Base-by-base conservation (phyloP, 2,888 invertebrate genomes). In the Ophion costatus region DNA sequence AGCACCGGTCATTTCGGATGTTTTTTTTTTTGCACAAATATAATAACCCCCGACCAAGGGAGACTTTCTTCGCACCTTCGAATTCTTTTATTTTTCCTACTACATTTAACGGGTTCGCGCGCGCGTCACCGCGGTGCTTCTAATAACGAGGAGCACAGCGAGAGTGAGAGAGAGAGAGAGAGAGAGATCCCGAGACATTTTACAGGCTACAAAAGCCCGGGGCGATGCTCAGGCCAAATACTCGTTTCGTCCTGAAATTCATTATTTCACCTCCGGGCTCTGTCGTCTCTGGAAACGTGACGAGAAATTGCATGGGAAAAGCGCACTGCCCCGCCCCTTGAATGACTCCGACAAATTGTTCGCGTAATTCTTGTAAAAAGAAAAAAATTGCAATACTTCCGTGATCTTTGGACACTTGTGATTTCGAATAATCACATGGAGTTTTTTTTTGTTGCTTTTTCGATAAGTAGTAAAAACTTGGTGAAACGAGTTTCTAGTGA, bases 1-100 rank as follows among this genome's bases (percentile, higher is more conserved):
- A 92, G 86, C 84, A 88, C 83, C 79, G 87, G 88, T 89, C 89
- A 90, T 91, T 91, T 89, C 85, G 77, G 80, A 77, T 89, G 87
- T 88, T 80, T 73, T 66, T 70, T 66, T 66, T 74, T 82, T 59
- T 70, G 63, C 29, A 14, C 45, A 61, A 74, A 82, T 89, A 83
- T 86, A 88, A 88, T 86, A 88, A 89, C 87, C 88, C 85, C 77
- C 61, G 81, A 77, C 79, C 61, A 81, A 57, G 64, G 82, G 81
- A 85, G 69, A 80, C 86, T 87, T 81, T 88, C 84, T 89, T 89
- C 88, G 88, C 89, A 89, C 88, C 88, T 88, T 87, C 67, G 80
- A 82, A 82, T 88, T 86, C 70, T 86, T 88, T 79, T 71, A 57
- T 57, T 83, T 78, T 76, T 80, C 63, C 59, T 59, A 63, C 51